Conservation (phyloP, 2,888 invertebrate genomes). For the Scotopteryx bipunctaria region DNA sequence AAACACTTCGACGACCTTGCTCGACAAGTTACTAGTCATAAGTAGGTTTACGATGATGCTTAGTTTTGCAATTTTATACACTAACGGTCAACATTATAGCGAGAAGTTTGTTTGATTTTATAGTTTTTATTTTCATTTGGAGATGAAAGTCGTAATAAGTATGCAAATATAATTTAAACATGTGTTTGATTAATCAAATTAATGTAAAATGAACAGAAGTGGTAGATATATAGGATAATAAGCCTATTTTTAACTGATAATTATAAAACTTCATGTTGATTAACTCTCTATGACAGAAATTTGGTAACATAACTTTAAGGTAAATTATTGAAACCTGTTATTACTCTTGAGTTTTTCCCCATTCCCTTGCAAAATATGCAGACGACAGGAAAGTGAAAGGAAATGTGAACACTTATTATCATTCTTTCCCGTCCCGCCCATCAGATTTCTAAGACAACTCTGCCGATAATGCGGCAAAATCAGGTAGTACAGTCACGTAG, state of each 20-base stretch:
- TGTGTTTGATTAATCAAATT: slow-evolving; percentile 11
- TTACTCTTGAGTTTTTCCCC: slow-evolving; percentile 11
- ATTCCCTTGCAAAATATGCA: slow-evolving; percentile 33
- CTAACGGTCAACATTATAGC: slow-evolving; percentile 38
- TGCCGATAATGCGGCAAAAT: slow-evolving; percentile 53
- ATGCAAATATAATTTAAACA: slow-evolving; percentile 12
- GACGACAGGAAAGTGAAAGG: slow-evolving; percentile 33
- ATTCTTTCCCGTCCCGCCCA: slow-evolving; percentile 52
- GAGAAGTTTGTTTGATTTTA: slow-evolving; percentile 4
- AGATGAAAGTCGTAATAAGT: slow-evolving; percentile 8
- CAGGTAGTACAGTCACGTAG: slow-evolving; percentile 68
- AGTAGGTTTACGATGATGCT: slow-evolving; percentile 50
- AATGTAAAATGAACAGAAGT: slow-evolving; percentile 5
- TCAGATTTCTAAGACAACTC: slow-evolving; percentile 58
- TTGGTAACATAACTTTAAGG: not conserved
- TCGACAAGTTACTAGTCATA: slow-evolving; percentile 36
- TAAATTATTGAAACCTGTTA: slow-evolving; percentile 4
- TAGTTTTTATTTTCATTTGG: slow-evolving; percentile 9
- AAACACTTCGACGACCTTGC: slow-evolving; percentile 31
- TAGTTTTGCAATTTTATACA: slow-evolving; percentile 48
- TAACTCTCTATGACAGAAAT: not conserved
- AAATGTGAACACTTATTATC: slow-evolving; percentile 46
- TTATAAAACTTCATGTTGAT: not conserved
- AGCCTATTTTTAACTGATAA: not conserved
- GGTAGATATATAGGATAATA: not conserved